Base-by-base conservation (phyloP, 2,797 vertebrate species). In the Discoglossus pictus region DNA sequence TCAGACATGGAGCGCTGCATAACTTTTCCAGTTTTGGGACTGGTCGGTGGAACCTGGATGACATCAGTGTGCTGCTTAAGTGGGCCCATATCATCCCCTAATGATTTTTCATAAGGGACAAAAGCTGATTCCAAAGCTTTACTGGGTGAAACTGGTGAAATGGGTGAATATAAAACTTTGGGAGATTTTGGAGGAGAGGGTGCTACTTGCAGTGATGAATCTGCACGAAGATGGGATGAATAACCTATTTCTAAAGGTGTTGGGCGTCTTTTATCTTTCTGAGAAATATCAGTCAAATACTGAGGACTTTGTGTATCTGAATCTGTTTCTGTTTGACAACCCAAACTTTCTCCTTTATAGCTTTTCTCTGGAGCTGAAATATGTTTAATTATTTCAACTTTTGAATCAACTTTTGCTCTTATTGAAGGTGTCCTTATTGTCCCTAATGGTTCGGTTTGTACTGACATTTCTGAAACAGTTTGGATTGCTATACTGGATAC, bases 391-490 rank as follows among this genome's bases (percentile, higher is more conserved):
- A 99, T 95, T 91, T 99, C 95, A 79, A 98, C 90, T 73, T 95
- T 97, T 43, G 94, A 92, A 77, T 98, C 95, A 79, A 94, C 79
- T 71, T 91, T 88, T 74, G 92, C 91, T 68, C 76, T 92, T 48
- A 97, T 54, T 46, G 91, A 93, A 61, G 98, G 96, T 39, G 87
- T 92, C 81, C 92, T 93, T 79, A 98, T 92, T 42, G 89, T 92
- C 76, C 96, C 98, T 27, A 94, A 92, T 35, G 97, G 93, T 78
- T 99, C 98, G 18, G 98, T 99, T 84, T 99, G 98, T 38, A 99
- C 97, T 44, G 98, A 99, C 76, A 96, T 99, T 84, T 99, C 97
- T 46, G 96, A 93, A 44, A 98, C 95, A 43, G 97, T 99, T 83
- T 99, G 98, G 65, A 99, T 93, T 13, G 96, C 96, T 80, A 99